Evolutionary conservation across 1,140 invertebrate genomes (phyloP).

Genomic region (Parasteatoda tepidariorum): DNA sequence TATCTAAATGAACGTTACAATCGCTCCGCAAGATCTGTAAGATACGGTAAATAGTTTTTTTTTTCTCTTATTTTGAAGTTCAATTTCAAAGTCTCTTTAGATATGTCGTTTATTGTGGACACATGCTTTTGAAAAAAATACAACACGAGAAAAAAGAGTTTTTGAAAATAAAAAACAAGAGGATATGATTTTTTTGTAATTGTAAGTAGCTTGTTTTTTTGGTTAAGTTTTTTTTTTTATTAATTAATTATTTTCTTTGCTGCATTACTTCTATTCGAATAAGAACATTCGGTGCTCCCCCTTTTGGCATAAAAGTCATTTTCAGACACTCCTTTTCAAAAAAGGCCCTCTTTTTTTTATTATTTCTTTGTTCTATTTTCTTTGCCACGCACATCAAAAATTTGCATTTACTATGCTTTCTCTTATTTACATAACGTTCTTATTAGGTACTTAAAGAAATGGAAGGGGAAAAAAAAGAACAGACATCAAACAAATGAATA

Average conservation of each 20-base stretch:
- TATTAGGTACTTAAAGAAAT: background rate
- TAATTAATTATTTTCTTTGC: background rate
- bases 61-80: background rate
- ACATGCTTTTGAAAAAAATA: background rate
- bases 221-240: background rate
- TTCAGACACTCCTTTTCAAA: background rate
- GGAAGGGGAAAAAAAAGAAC: background rate
- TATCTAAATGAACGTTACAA: background rate
- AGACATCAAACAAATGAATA: conserved; percentile 33
- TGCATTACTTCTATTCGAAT: too few relatives aligned
- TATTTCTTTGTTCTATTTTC: background rate
- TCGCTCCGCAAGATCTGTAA: background rate
- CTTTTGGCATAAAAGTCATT: background rate
- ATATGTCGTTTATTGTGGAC: background rate
- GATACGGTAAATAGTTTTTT: background rate
- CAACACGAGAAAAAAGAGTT: background rate
- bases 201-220: too few relatives aligned
- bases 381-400: background rate
- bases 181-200: background rate
- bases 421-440: conserved; percentile 41
- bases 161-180: background rate
- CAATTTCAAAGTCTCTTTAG: background rate
- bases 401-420: conserved; percentile 21
- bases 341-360: background rate
- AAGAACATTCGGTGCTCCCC: background rate